Conservation (phyloP, 2,888 invertebrate species). For the Entomobrya proxima region DNA sequence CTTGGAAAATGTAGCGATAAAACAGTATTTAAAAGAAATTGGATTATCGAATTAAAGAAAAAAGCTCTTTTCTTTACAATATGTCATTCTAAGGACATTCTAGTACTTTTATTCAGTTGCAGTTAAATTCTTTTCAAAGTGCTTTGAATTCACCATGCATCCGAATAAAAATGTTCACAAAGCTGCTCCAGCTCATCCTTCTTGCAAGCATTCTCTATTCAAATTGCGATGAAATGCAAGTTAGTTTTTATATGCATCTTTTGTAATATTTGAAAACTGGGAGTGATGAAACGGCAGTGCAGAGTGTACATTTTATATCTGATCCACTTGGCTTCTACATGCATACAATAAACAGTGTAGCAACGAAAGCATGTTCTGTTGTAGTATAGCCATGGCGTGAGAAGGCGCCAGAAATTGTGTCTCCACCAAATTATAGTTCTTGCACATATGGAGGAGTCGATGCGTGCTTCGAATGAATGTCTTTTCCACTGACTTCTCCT, state of each 20-base stretch:
- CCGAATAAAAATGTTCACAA: not conserved
- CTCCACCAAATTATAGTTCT: slow-evolving; percentile 76
- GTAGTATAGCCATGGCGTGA: slow-evolving; percentile 71
- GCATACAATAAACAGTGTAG: not conserved
- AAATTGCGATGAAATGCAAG: not conserved
- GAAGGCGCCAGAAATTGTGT: slow-evolving; percentile 76
- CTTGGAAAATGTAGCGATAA: too few species aligned
- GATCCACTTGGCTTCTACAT: not conserved
- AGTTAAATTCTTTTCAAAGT: not conserved
- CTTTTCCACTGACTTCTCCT: slow-evolving; percentile 60
- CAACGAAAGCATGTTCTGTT: not conserved
- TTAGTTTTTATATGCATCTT: not conserved
- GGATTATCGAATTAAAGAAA: not conserved
- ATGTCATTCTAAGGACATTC: not conserved
- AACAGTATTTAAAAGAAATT: too few species aligned
- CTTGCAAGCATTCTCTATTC: slow-evolving; percentile 18
- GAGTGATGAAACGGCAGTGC: not conserved
- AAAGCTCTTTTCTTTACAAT: not conserved
- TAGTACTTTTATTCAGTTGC: not conserved
- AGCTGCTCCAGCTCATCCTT: slow-evolving; percentile 7
- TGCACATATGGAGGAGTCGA: slow-evolving; percentile 73
- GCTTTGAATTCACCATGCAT: not conserved
- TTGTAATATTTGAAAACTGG: too few species aligned
- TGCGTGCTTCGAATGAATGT: slow-evolving; percentile 75
- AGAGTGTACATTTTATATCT: not conserved